A percentile compares a stretch with the other conserved stretches of the same genome.
phyloP scores from a whole-genome alignment of 2,888 invertebrate genomes.

The Tholera decimalis region DNA sequence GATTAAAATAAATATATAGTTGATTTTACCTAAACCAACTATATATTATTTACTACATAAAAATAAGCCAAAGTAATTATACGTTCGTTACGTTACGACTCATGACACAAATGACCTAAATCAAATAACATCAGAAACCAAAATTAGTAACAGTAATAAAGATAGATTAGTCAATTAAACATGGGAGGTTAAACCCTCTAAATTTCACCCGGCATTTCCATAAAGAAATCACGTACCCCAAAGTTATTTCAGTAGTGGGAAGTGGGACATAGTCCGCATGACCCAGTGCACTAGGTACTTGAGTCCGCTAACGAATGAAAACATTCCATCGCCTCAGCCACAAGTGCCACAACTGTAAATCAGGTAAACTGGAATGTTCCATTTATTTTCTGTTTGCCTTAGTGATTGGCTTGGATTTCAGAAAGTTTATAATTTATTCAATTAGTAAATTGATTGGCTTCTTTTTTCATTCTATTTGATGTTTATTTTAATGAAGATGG shows the following conservation, averaged over 20 bases:
- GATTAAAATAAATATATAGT: too few species aligned
- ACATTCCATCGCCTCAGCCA: slow-evolving; percentile 67
- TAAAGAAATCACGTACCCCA: slow-evolving; percentile 48
- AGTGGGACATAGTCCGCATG: slow-evolving; percentile 70
- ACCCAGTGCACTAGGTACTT: slow-evolving; percentile 72
- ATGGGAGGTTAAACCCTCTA: slow-evolving; percentile 2
- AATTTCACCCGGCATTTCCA: slow-evolving; percentile 17
- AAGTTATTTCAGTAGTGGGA: slow-evolving; percentile 75
- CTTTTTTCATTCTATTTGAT: slow-evolving; percentile 10
- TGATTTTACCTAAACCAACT: too few species aligned
- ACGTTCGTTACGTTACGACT: too few species aligned
- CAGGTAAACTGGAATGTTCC: slow-evolving; percentile 46
- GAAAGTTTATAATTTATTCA: slow-evolving; percentile 24
- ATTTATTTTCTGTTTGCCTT: slow-evolving; percentile 31
- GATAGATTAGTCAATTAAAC: too few species aligned
- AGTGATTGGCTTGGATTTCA: slow-evolving; percentile 15
- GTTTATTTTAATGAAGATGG: not conserved
- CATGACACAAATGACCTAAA: too few species aligned
- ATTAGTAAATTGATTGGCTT: slow-evolving; percentile 20
- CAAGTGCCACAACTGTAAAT: slow-evolving; percentile 63
- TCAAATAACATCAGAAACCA: not conserved
- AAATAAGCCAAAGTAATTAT: too few species aligned
- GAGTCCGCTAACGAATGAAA: slow-evolving; percentile 74
- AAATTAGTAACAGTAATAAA: not conserved
- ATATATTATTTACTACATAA: too few species aligned